phyloP scores from a whole-genome alignment of 2,888 invertebrate genomes.

The Eupithecia abbreviata region DNA sequence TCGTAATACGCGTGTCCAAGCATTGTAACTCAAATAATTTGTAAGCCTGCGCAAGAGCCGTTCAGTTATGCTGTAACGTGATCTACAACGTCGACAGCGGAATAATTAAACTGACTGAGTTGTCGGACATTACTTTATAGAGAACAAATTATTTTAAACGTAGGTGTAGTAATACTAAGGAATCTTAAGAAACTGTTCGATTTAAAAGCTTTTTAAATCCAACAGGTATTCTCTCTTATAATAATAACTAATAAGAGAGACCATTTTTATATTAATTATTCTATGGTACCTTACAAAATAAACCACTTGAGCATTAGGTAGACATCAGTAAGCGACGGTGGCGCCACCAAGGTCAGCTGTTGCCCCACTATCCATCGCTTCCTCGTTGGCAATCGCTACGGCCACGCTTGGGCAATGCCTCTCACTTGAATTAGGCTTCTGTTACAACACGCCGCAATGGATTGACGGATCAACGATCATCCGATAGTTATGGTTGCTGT shows the following conservation, averaged over 20 bases:
- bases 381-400: slow-evolving; percentile 76
- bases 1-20: slow-evolving; percentile 35
- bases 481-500: slow-evolving; percentile 1
- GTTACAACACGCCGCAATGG: slow-evolving; percentile 58
- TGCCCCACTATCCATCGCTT: slow-evolving; percentile 73
- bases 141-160: neutral
- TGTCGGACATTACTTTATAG: slow-evolving; percentile 22
- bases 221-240: too few relatives aligned
- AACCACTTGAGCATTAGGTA: slow-evolving; percentile 1
- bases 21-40: slow-evolving; percentile 35
- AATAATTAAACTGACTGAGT: neutral
- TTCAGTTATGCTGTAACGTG: slow-evolving; percentile 41
- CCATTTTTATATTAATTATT: too few relatives aligned
- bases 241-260: too few relatives aligned
- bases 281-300: neutral
- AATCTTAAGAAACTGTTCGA: too few relatives aligned
- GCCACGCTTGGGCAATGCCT: slow-evolving; percentile 70
- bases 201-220: too few relatives aligned
- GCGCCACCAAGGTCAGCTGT: slow-evolving; percentile 71
- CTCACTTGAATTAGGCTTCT: slow-evolving; percentile 76
- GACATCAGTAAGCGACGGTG: slow-evolving; percentile 66
- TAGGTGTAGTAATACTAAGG: too few relatives aligned
- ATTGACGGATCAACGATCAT: slow-evolving; percentile 34
- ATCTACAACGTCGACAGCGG: slow-evolving; percentile 32
- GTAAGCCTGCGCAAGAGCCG: slow-evolving; percentile 40